Conservation (phyloP, 1,140 invertebrate species). For the Hyles vespertilio region DNA sequence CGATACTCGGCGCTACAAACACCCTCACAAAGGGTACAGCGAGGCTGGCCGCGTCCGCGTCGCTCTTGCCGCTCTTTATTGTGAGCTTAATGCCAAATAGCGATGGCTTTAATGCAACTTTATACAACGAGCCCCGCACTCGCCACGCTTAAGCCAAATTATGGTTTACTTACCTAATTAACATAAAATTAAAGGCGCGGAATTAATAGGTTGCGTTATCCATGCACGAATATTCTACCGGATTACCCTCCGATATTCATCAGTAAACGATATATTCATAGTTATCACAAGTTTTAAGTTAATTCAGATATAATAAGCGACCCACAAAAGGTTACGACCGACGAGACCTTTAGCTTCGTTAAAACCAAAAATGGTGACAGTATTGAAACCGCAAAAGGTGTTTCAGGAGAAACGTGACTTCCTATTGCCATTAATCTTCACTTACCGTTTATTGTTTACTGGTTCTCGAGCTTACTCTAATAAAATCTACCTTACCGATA, state of each 20-base stretch:
- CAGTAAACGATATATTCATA: not conserved
- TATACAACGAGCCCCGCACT: conserved; percentile 29
- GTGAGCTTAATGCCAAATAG: conserved; percentile 55
- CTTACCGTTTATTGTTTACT: conserved; percentile 25
- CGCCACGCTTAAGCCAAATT: conserved; percentile 43
- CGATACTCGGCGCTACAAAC: conserved; percentile 34
- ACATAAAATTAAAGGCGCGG: conserved; percentile 31
- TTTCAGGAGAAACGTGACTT: conserved; percentile 46
- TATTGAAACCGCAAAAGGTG: conserved; percentile 38
- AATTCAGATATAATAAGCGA: conserved; percentile 33
- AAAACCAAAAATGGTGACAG: conserved; percentile 43
- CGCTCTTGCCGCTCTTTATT: conserved; percentile 50
- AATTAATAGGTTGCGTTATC: conserved; percentile 6
- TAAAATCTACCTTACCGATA: no score
- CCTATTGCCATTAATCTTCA: conserved; percentile 39
- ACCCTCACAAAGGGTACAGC: conserved; percentile 42
- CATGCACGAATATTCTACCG: not conserved
- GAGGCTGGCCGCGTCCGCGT: conserved; percentile 26
- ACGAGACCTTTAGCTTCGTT: conserved; percentile 42
- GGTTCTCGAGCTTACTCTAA: not conserved
- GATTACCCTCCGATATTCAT: not conserved
- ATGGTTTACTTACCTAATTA: conserved; percentile 43
- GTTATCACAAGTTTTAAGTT: conserved; percentile 10
- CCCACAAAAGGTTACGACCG: conserved; percentile 29
- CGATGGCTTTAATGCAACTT: conserved; percentile 55